Percentiles rank a stretch among this genome's conserved stretches.
These are phyloP conservation scores for Odobenus rosmarus DNA, from an alignment of 2,113 vertebrate species.

Conservation along the genomic window DNA sequence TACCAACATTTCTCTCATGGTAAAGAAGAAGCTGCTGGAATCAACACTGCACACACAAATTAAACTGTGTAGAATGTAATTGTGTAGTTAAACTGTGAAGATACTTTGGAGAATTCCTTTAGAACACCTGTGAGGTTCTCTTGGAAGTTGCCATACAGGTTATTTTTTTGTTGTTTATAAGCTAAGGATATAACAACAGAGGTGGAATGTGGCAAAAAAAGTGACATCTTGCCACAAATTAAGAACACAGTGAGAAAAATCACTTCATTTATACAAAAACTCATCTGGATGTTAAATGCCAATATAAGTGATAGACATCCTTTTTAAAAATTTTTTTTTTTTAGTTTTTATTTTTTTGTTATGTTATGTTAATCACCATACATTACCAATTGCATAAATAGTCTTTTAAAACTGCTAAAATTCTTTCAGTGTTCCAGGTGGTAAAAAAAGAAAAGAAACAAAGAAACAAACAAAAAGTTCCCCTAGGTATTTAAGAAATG, in stretches of 20 bases:
- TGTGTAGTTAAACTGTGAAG: neutral
- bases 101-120: neutral
- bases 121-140: neutral
- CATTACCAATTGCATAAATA: neutral
- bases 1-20: neutral
- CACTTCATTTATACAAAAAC: constrained; percentile 5
- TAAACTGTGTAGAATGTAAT: neutral
- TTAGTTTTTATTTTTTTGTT: too few species aligned
- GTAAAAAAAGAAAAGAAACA: neutral
- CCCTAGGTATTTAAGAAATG: neutral
- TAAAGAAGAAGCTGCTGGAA: neutral
- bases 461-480: neutral
- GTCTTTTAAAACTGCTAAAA: neutral
- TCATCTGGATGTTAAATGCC: neutral
- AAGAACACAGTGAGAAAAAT: constrained; percentile 33
- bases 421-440: neutral
- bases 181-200: neutral
- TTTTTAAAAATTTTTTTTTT: too few species aligned
- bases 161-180: constrained; percentile 38
- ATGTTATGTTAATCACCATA: too few species aligned
- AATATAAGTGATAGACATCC: neutral
- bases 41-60: rapidly evolving
- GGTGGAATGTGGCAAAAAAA: neutral
- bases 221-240: neutral
- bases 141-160: neutral